Evolutionary conservation across 2,888 invertebrate genomes (phyloP).

Genomic region (Penaeus monodon): DNA sequence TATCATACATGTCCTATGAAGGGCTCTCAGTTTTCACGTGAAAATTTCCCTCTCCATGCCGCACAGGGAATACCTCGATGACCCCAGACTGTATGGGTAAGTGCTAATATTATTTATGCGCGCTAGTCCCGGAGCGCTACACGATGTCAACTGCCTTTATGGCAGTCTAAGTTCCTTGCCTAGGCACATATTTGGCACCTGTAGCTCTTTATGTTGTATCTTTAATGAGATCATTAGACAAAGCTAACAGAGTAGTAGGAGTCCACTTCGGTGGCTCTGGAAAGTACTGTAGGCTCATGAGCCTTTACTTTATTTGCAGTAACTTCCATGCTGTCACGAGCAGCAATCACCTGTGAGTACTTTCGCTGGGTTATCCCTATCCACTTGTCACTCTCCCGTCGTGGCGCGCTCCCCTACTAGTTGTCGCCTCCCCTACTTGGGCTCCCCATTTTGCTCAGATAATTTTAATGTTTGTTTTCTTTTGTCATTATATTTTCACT

Average conservation of each 20-base stretch:
- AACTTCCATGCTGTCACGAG: constrained; percentile 59
- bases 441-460: constrained; percentile 22
- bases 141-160: constrained; percentile 24
- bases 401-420: constrained; percentile 48
- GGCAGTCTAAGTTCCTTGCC: constrained; percentile 12
- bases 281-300: constrained; percentile 35
- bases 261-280: constrained; percentile 28
- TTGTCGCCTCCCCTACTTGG: constrained; percentile 16
- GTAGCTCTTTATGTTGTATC: constrained; percentile 18
- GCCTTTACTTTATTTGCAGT: constrained; percentile 57
- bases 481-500: neutral
- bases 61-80: constrained; percentile 64
- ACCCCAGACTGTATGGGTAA: constrained; percentile 64
- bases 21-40: constrained; percentile 53
- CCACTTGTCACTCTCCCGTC: constrained; percentile 41
- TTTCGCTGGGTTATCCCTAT: constrained; percentile 36
- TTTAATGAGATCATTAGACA: constrained; percentile 29
- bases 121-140: constrained; percentile 43
- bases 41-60: constrained; percentile 55
- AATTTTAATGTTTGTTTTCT: neutral
- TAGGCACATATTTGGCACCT: constrained; percentile 30
- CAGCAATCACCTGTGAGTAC: constrained; percentile 61
- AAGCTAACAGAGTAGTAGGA: constrained; percentile 24
- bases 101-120: constrained; percentile 39
- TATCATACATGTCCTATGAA: neutral